A percentile compares a stretch with the other conserved stretches of the same genome.
phyloP scores from a whole-genome alignment of 2,113 vertebrate species.

The Antechinus stuartii region DNA sequence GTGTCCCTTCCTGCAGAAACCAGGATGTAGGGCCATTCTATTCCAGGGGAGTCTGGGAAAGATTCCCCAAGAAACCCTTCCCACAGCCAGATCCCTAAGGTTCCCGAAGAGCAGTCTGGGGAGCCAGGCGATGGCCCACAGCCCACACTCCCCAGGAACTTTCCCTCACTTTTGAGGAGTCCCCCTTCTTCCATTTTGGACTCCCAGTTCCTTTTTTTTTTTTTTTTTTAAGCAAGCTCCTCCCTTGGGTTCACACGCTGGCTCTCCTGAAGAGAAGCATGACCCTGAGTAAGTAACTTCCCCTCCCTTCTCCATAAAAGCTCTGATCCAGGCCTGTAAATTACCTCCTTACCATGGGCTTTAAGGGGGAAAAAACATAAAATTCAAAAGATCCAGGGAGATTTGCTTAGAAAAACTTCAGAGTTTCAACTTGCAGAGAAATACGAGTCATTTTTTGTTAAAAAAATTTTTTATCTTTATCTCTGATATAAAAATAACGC shows the following conservation, averaged over 20 bases:
- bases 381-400: constrained; percentile 52
- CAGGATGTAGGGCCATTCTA: neutral
- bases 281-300: neutral
- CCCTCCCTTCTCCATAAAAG: neutral
- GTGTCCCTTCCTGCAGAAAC: neutral
- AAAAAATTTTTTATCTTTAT: constrained; percentile 76
- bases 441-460: constrained; percentile 64
- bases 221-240: neutral
- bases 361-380: constrained; percentile 12
- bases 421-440: constrained; percentile 81
- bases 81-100: neutral
- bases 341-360: constrained; percentile 16
- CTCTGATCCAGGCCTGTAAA: neutral
- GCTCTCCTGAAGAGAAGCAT: neutral
- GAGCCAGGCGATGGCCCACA: neutral
- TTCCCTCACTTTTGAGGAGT: neutral
- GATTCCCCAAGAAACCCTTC: neutral
- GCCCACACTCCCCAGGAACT: neutral
- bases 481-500: constrained; percentile 78
- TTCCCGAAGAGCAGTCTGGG: neutral
- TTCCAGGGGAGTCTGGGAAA: neutral
- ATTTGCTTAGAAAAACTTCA: constrained; percentile 73
- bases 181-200: no score
- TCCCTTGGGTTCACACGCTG: constrained; percentile 24
- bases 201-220: neutral